Evolutionary conservation across 2,113 vertebrate species (phyloP).

Genomic region (Perca flavescens): DNA sequence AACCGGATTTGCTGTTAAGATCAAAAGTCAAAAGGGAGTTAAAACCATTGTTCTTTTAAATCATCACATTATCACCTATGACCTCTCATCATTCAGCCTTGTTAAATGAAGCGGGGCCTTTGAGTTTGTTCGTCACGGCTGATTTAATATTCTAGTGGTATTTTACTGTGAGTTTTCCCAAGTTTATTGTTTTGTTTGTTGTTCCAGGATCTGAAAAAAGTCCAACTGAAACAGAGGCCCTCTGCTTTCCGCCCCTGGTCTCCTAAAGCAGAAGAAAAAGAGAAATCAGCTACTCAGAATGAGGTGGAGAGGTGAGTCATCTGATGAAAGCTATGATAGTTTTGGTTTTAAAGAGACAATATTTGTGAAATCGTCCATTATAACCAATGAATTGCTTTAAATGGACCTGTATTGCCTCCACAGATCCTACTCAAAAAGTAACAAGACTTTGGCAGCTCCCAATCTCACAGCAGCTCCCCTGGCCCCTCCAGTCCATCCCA

Average conservation of each 20-base stretch:
- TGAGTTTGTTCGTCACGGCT: slow-evolving; percentile 15
- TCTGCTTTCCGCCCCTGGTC: slow-evolving; percentile 87
- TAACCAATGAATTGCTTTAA: background rate
- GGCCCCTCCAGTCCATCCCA: slow-evolving; percentile 70
- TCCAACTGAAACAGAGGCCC: slow-evolving; percentile 83
- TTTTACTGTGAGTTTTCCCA: slow-evolving; percentile 30
- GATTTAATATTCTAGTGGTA: slow-evolving; percentile 33
- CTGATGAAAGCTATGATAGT: background rate
- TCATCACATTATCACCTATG: slow-evolving; percentile 35
- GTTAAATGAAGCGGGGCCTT: slow-evolving; percentile 31
- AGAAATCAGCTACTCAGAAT: slow-evolving; percentile 65
- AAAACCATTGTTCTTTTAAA: slow-evolving; percentile 17
- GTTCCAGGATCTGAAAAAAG: slow-evolving; percentile 81
- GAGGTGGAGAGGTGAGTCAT: slow-evolving; percentile 74
- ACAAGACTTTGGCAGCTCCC: slow-evolving; percentile 86
- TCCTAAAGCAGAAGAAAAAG: slow-evolving; percentile 78
- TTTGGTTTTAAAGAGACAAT: background rate
- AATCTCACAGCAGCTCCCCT: slow-evolving; percentile 86
- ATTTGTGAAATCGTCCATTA: background rate
- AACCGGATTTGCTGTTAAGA: slow-evolving; percentile 40
- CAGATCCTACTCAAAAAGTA: slow-evolving; percentile 89
- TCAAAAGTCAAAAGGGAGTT: slow-evolving; percentile 28
- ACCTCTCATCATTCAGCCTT: slow-evolving; percentile 13
- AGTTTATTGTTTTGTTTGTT: slow-evolving; percentile 51
- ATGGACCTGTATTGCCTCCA: background rate